Base-by-base conservation (phyloP, 1,140 invertebrate species). In the Dendroctonus valens region DNA sequence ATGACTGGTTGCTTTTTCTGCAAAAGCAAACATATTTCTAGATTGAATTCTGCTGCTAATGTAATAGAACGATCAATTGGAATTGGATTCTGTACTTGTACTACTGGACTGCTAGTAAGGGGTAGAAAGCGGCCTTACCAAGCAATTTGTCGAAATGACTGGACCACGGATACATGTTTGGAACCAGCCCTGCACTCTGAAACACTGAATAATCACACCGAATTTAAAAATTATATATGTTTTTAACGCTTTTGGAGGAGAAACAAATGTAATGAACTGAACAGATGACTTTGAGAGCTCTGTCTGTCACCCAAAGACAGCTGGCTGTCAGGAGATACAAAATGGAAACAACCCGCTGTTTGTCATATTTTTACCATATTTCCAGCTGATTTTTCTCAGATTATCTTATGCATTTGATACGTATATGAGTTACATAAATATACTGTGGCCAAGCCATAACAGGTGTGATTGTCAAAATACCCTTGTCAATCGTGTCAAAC, bases 1-100 rank as follows among this genome's bases (percentile, higher is more conserved):
- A 79, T 96, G 88, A 83, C 92, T 97, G 11, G 96, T 98, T 52
- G 95, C 94, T 85, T 91, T 94, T 77, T 96, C 94, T 94, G 78
- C 2, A 66, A 69, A 42, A 55, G 64, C 49, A 11, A 59, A 38
- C 15, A 51, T 60, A n/a, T 63, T 41, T 57, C 40, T 8, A 48
- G 5, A 42, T 37, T 42, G 44, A 51, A 61, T 42, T 41, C n/a
- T 15, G 46, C 11, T 51, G 26, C 4, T 59, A 37, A 5, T 54
- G 46, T 11, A 41, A 12, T 46, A 59, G 46, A 7, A 15, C 6
- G 54, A 44, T 52, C 5, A n/a, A 14, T 8, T 48, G 7, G 11
- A 48, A n/a, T 8, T 48, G 46, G 7, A n/a, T 5, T 48, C 11
- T 14, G 11, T n/a, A n/a, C n/a, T n/a, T n/a, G n/a, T n/a, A n/a